Evolutionary conservation across 2,113 vertebrate species (phyloP).

Genomic region (Cyanistes caeruleus): DNA sequence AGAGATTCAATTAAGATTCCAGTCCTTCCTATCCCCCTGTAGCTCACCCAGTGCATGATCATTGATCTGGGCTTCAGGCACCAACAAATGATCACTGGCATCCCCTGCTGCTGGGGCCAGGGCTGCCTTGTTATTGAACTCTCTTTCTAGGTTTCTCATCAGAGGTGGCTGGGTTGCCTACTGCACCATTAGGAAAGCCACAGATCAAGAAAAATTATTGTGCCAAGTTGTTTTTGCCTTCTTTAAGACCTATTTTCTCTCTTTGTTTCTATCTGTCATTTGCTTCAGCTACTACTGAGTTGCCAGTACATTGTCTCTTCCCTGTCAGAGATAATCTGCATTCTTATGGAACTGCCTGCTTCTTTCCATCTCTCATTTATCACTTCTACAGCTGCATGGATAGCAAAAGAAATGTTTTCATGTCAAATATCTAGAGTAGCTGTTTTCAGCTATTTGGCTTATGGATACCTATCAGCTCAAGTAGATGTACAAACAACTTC

Average conservation of each 20-base stretch:
- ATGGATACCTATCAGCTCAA: not conserved
- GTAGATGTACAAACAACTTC: not conserved
- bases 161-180: not conserved
- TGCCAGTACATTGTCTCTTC: not conserved
- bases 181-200: not conserved
- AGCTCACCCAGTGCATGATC: not conserved
- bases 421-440: not conserved
- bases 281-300: not conserved
- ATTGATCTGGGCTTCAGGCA: constrained; percentile 32
- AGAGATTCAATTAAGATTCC: constrained; percentile 8
- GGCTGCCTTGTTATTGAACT: not conserved
- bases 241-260: not conserved
- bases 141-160: not conserved
- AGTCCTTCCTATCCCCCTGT: not conserved
- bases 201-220: not conserved
- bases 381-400: not conserved
- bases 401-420: not conserved
- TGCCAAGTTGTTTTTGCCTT: not conserved
- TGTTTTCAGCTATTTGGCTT: not conserved
- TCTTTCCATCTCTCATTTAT: constrained; percentile 30
- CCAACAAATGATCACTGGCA: not conserved
- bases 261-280: constrained; percentile 17
- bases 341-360: constrained; percentile 35
- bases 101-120: not conserved
- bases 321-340: constrained; percentile 33